A percentile compares a stretch with the other conserved stretches of the same genome.
Evolutionary conservation across 2,113 vertebrate genomes (phyloP).

Genomic region (Myrmecobius fasciatus): DNA sequence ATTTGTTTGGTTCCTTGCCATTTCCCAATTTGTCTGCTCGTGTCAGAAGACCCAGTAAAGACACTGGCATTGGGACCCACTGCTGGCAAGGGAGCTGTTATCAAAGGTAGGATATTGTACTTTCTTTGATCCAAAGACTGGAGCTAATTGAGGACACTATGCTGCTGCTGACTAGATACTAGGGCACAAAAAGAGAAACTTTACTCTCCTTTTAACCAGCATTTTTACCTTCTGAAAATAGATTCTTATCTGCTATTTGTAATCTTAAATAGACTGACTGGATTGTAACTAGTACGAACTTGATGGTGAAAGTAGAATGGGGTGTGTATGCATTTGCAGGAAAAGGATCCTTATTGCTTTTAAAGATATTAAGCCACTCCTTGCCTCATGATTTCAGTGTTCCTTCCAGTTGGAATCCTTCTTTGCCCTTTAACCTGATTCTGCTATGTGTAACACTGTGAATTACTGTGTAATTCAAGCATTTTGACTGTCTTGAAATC

Average conservation of each 20-base stretch:
- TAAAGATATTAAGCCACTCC: background rate
- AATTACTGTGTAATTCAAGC: background rate
- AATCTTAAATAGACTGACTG: background rate
- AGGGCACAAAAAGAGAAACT: background rate
- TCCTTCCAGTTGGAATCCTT: background rate
- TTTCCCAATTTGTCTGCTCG: slow-evolving; percentile 66
- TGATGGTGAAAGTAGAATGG: slow-evolving; percentile 27
- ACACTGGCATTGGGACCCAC: slow-evolving; percentile 49
- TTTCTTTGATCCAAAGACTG: slow-evolving; percentile 59
- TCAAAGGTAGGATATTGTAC: slow-evolving; percentile 75
- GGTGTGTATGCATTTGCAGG: slow-evolving; percentile 48
- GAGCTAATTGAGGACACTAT: background rate
- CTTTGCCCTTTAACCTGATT: slow-evolving; percentile 3
- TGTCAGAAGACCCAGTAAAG: slow-evolving; percentile 34
- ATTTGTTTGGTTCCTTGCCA: slow-evolving; percentile 9
- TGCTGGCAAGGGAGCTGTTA: slow-evolving; percentile 45
- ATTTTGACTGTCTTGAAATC: background rate
- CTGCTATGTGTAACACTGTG: slow-evolving; percentile 16
- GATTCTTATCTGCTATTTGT: slow-evolving; percentile 43
- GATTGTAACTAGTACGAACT: background rate
- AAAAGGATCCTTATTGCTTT: background rate
- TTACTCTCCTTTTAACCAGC: background rate
- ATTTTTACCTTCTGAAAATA: slow-evolving; percentile 58
- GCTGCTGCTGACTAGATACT: background rate
- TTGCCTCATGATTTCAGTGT: background rate